Percentiles rank a stretch among this genome's conserved stretches.
Evolutionary conservation across 2,797 vertebrate species (phyloP).

Genomic region (Manis crassicaudata): DNA sequence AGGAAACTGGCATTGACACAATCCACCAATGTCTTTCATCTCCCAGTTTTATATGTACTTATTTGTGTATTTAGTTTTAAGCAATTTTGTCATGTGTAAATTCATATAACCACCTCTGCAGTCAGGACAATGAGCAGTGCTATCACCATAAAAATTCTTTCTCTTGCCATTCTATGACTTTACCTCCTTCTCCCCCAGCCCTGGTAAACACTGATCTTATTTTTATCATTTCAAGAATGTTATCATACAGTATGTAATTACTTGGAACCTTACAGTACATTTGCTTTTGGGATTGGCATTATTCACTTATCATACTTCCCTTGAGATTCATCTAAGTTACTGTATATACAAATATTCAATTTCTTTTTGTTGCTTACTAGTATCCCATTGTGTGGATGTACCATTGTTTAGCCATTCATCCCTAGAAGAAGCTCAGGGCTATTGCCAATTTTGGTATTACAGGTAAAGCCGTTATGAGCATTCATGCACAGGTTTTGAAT

Average conservation of each 20-base stretch:
- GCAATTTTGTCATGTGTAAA: neutral
- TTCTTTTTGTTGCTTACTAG: neutral
- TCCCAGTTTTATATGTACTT: neutral
- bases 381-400: neutral
- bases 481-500: neutral
- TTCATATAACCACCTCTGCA: neutral
- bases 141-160: neutral
- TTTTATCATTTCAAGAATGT: neutral
- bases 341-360: neutral
- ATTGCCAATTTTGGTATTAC: neutral
- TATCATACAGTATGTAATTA: neutral
- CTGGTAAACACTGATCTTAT: neutral
- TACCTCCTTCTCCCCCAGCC: accelerated
- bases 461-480: neutral
- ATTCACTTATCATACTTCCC: neutral
- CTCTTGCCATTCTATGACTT: neutral
- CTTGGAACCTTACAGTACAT: neutral
- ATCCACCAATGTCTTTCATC: neutral
- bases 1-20: neutral
- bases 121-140: neutral
- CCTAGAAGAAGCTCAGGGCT: neutral
- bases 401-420: neutral
- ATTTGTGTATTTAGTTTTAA: neutral
- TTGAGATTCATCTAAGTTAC: neutral
- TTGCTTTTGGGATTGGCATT: neutral